Base-by-base conservation (phyloP, 2,113 vertebrate genomes). In the Silurus meridionalis region DNA sequence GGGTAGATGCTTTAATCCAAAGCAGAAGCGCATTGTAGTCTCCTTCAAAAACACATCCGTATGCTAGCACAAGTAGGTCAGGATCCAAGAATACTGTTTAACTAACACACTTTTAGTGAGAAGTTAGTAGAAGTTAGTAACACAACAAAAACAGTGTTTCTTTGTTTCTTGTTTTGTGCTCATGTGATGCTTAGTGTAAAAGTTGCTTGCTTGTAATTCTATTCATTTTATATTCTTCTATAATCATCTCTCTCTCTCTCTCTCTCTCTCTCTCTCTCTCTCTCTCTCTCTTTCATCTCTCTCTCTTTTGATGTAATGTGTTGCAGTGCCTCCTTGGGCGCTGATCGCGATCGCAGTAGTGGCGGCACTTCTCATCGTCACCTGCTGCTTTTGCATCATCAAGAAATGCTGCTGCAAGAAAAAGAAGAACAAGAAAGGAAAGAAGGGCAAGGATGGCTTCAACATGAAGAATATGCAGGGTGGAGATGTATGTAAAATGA, bases 371-470 rank as follows among this genome's bases (percentile, higher is more conserved):
- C 95, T 99, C 87, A 90, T 99, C 87, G 95, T 99, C 90, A 97
- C 97, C 91, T 99, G 98, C 92, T 99, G 98, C 94, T 97, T 99
- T 94, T 99, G 98, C 94, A 97, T 99, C 93, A 99, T 98, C 92
- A 99, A 99, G 94, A 99, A 99, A 89, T 99, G 98, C 93, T 98
- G 96, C 93, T 99, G 98, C 91, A 99, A 99, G 95, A 99, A 97
- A 95, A 99, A 97, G 96, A 99, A 99, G 94, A 98, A 96, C 94
- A 99, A 99, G 94, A 99, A 99, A 87, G 95, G 94, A 55, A 95
- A 99, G 93, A 99, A 99, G 90, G 97, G 97, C 86, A 99, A 99
- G 87, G 98, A 98, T 9, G 95, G 95, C 79, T 95, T 95, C 92
- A 95, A 95, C 94, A 99, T 99, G 98, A 99, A 97, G 94, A 97